Conservation (phyloP, 1,140 invertebrate species). For the Gonatopus flavifemur region DNA sequence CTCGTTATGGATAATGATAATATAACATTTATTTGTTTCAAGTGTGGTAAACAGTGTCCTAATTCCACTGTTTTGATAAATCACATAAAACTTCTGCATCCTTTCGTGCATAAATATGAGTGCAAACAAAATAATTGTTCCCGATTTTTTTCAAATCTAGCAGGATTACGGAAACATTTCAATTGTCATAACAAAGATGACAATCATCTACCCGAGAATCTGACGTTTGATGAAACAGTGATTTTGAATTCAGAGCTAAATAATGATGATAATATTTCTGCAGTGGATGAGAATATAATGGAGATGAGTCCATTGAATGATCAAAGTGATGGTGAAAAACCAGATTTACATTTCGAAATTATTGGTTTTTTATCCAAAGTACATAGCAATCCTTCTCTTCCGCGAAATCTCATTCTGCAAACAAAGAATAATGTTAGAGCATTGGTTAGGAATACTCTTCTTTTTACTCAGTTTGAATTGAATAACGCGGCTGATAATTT, state of each 20-base stretch:
- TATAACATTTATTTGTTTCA: neutral
- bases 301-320: neutral
- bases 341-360: neutral
- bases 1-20: neutral
- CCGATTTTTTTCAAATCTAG: neutral
- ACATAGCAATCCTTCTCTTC: constrained; percentile 5
- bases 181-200: neutral
- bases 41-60: neutral
- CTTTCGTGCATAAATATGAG: neutral
- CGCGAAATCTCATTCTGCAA: constrained; percentile 9
- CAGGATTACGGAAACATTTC: neutral
- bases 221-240: neutral
- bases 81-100: neutral
- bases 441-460: neutral
- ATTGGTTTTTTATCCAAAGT: neutral
- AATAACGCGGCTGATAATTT: neutral
- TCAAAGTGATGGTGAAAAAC: neutral
- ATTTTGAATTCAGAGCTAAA: no score
- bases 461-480: neutral
- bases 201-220: neutral
- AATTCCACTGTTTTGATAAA: neutral
- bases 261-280: neutral
- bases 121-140: neutral
- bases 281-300: neutral
- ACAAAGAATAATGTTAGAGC: constrained; percentile 2